Base-by-base conservation (phyloP, 2,113 vertebrate species). In the Panthera tigris region DNA sequence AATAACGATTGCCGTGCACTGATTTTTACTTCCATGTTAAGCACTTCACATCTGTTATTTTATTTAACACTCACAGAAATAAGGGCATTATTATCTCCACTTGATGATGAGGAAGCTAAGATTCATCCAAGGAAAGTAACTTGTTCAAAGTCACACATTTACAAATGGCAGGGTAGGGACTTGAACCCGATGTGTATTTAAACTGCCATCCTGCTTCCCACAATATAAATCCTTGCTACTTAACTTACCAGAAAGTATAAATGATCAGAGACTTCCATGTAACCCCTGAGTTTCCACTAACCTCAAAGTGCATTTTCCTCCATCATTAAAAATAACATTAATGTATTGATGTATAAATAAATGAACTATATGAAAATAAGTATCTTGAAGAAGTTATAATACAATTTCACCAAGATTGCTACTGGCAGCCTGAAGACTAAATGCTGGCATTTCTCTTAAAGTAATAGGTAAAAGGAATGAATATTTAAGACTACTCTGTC, bases 401-500 rank as follows among this genome's bases (percentile, higher is more conserved):
- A 80, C 63, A 78, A 86, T 96, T 94, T 96, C 66, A 79, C 78
- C 73, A 92, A 93, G 97, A 98, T 94, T 97, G 79, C 81, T 95
- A 80, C 84, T 97, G 97, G 94, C 95, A 98, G 76, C 41, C 93
- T 93, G 55, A 97, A 97, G 80, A 96, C 88, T 82, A 97, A 97
- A 92, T 45, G 66, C 97, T 94, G 84, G 85, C 71, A 86, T 92
- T 96, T 88, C 95, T 96, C 96, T 97, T 85, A 97, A 94, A 95
- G 94, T 86, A 96, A 97, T 65, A 82, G 76, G 88, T 91, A 88
- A 96, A 97, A 97, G 84, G 73, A 96, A 98, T 97, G 92, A 97
- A 96, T 98, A 98, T 98, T 97, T 98, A 97, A 97, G 97, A 96
- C 81, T 79, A 79, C 80, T 97, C 80, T 95, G 69, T 96, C 96